Conservation (phyloP, 2,113 vertebrate genomes). For the Prunella himalayana region DNA sequence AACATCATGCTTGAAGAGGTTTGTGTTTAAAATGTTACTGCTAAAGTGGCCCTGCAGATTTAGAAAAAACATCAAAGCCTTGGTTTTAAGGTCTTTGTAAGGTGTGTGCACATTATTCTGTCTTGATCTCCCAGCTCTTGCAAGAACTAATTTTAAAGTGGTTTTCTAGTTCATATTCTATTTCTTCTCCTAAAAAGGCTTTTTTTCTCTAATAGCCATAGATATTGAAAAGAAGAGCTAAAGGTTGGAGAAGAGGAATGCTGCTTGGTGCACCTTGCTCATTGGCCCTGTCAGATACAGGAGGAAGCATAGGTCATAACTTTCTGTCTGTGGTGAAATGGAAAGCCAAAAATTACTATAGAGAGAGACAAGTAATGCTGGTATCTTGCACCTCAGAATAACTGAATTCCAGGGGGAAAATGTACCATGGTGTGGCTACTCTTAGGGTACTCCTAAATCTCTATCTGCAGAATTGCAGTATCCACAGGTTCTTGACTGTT, state of each 20-base stretch:
- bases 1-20: background rate
- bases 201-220: background rate
- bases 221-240: background rate
- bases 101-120: background rate
- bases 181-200: background rate
- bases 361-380: background rate
- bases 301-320: fast-evolving
- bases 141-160: background rate
- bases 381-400: background rate
- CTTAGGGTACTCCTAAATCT: background rate
- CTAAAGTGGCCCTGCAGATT: background rate
- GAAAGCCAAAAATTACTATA: background rate
- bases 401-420: background rate
- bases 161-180: background rate
- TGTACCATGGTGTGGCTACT: fast-evolving
- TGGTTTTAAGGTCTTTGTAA: background rate
- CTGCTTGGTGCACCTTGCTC: background rate
- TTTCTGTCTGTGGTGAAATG: background rate
- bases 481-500: background rate
- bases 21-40: background rate
- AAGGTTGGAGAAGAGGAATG: background rate
- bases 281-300: too few species aligned
- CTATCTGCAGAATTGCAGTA: background rate
- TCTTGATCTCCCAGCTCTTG: background rate
- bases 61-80: background rate